Conservation (phyloP, 2,797 vertebrate genomes). For the Enteromius thamalakanensis region DNA sequence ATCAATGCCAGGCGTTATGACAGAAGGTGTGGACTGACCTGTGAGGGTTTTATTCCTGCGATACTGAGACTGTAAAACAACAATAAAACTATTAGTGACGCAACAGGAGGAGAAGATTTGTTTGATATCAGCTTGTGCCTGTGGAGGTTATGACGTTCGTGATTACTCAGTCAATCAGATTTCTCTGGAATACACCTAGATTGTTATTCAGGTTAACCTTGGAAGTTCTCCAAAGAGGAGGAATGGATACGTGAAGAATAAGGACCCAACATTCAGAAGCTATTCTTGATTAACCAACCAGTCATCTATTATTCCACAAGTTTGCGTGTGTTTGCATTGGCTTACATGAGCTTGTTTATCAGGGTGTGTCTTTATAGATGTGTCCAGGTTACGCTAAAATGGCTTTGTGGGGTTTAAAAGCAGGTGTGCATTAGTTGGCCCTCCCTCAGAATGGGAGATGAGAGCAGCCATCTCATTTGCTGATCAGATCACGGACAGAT, state of each 20-base stretch:
- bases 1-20: constrained; percentile 9
- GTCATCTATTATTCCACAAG: constrained; percentile 10
- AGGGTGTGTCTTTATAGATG: constrained; percentile 43
- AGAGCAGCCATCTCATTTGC: constrained; percentile 39
- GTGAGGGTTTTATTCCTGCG: not conserved
- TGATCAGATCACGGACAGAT: constrained; percentile 38
- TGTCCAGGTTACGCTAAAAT: constrained; percentile 48
- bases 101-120: not conserved
- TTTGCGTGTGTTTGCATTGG: constrained; percentile 10
- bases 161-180: not conserved
- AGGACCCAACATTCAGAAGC: not conserved
- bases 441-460: constrained; percentile 12
- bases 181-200: not conserved
- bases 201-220: not conserved
- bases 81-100: constrained; percentile 27
- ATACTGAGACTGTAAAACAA: not conserved
- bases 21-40: constrained; percentile 15
- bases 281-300: not conserved
- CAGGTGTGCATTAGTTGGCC: constrained; percentile 10
- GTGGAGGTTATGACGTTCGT: constrained; percentile 9
- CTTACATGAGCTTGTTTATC: constrained; percentile 34
- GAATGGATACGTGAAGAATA: not conserved
- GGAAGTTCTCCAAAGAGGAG: constrained; percentile 18
- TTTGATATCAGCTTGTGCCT: constrained; percentile 21
- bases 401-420: constrained; percentile 46